Evolutionary conservation across 1,140 invertebrate species (phyloP).

Genomic region (Tribolium castaneum): DNA sequence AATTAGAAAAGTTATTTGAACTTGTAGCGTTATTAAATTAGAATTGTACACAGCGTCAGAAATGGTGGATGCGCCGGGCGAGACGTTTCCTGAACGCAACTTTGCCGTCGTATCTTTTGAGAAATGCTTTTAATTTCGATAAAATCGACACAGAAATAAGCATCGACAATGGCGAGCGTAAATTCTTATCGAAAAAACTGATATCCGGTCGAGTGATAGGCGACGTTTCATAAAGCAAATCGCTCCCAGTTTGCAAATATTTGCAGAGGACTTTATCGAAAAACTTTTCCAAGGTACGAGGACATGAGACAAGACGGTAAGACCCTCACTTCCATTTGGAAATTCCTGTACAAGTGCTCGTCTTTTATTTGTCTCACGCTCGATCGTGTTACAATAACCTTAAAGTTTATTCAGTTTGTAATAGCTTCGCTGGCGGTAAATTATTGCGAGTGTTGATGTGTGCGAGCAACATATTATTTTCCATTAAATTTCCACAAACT

Average conservation of each 20-base stretch:
- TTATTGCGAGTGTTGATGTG: constrained; percentile 1
- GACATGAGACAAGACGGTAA: constrained; percentile 2
- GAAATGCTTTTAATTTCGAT: constrained; percentile 9
- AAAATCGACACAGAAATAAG: neutral
- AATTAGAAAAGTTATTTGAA: neutral
- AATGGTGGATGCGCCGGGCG: constrained; percentile 20
- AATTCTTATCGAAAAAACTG: constrained; percentile 28
- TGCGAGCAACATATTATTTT: constrained; percentile 19
- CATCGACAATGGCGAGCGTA: neutral
- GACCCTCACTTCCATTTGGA: constrained; percentile 6
- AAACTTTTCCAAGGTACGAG: constrained; percentile 16
- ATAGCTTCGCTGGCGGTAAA: neutral
- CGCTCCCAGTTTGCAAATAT: constrained; percentile 37
- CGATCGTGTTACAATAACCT: neutral
- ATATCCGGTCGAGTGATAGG: constrained; percentile 28
- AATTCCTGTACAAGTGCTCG: constrained; percentile 21
- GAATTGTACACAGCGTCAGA: neutral
- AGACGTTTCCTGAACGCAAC: neutral
- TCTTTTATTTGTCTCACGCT: constrained; percentile 1
- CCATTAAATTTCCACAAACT: constrained; percentile 16
- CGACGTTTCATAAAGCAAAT: constrained; percentile 34
- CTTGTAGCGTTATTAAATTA: neutral
- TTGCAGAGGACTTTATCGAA: constrained; percentile 40
- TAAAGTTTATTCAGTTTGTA: constrained; percentile 27
- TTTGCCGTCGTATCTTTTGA: neutral